phyloP scores from a whole-genome alignment of 92 coral and sea anemone species.

The Plumapathes pennacea region DNA sequence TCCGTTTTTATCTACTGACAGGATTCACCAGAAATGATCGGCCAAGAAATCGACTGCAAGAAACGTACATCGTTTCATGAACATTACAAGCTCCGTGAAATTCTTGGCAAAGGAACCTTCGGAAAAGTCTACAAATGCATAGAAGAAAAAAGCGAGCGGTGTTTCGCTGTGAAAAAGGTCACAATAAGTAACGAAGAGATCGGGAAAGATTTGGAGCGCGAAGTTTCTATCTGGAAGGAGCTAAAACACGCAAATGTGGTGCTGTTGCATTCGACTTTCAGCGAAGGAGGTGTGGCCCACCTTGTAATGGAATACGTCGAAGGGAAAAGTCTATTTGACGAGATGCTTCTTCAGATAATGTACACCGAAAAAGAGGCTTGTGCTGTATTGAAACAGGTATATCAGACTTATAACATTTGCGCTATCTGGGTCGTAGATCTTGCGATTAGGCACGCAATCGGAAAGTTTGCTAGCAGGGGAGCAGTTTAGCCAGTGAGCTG shows the following conservation, averaged over 20 bases:
- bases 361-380: constrained; percentile 71
- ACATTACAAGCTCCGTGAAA: too few relatives aligned
- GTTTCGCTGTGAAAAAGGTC: constrained; percentile 26
- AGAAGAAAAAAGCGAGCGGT: constrained; percentile 6
- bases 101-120: constrained; percentile 24
- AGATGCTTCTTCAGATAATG: constrained; percentile 46
- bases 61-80: too few relatives aligned
- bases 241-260: too few relatives aligned
- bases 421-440: too few relatives aligned
- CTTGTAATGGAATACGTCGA: constrained; percentile 63
- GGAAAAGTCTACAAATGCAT: constrained; percentile 29
- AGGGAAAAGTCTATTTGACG: constrained; percentile 76
- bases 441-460: too few relatives aligned
- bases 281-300: not conserved
- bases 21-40: too few relatives aligned
- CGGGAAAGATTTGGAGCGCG: constrained; percentile 4
- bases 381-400: constrained; percentile 55
- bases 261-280: too few relatives aligned
- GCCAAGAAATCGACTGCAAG: too few relatives aligned
- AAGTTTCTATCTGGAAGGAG: constrained; percentile 21
- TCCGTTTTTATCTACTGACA: too few relatives aligned
- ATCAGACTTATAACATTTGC: too few relatives aligned
- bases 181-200: constrained; percentile 4
- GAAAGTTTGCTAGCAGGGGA: too few relatives aligned
- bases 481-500: too few relatives aligned